Conservation (phyloP, 2,888 invertebrate species). For the Trypoxylon attenuatum region DNA sequence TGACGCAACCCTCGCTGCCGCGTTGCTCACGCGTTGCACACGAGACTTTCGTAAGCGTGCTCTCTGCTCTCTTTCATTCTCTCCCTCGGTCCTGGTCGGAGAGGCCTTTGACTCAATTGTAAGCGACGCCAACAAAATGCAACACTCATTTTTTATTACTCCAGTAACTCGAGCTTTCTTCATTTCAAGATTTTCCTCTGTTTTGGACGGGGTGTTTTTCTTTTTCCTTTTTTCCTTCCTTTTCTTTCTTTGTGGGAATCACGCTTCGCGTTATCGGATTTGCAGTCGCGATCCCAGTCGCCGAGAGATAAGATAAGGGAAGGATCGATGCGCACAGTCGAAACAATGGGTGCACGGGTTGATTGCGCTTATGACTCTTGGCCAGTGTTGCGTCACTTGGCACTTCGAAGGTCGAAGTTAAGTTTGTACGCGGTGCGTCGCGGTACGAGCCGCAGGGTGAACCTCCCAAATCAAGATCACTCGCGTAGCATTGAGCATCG, state of each 20-base stretch:
- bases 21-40: slow-evolving; percentile 36
- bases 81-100: background rate
- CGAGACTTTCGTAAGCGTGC: slow-evolving; percentile 43
- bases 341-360: slow-evolving; percentile 42
- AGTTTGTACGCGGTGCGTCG: no score
- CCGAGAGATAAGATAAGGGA: background rate
- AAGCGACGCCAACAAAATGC: background rate
- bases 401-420: slow-evolving; percentile 32
- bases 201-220: no score
- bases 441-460: background rate
- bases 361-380: slow-evolving; percentile 35
- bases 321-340: slow-evolving; percentile 9
- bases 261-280: background rate
- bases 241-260: background rate
- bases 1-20: slow-evolving; percentile 49
- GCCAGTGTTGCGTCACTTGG: slow-evolving; percentile 43
- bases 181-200: no score
- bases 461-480: background rate
- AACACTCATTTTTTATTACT: no score
- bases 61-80: background rate
- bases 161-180: no score
- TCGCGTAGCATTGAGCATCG: no score
- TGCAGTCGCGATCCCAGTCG: background rate
- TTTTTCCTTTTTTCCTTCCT: no score
- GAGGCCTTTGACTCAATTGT: slow-evolving; percentile 1